Conservation (phyloP, 2,888 invertebrate species). For the Formica aserva region DNA sequence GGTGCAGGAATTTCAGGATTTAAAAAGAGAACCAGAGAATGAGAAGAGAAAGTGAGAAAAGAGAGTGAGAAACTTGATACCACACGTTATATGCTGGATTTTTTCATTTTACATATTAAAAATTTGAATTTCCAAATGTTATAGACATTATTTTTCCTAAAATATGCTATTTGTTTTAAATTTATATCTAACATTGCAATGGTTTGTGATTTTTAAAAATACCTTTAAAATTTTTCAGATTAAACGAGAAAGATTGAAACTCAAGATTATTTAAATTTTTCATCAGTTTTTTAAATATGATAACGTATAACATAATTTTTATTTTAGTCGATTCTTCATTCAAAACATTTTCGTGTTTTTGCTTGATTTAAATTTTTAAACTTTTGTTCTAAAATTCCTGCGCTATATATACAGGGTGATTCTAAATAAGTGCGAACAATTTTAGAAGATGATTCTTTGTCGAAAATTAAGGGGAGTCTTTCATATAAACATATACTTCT, state of each 20-base stretch:
- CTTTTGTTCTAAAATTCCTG: not conserved
- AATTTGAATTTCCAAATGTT: not conserved
- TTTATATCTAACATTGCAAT: not conserved
- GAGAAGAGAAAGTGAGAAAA: not conserved
- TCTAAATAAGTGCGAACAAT: too few species aligned
- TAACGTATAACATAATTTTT: not conserved
- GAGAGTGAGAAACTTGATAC: not conserved
- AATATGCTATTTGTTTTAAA: not conserved
- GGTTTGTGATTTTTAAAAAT: not conserved
- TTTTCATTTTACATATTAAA: not conserved
- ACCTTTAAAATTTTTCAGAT: not conserved
- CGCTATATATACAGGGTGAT: not conserved
- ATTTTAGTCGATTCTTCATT: not conserved
- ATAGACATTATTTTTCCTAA: not conserved
- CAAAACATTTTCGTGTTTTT: not conserved
- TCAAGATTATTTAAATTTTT: not conserved
- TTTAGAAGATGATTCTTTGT: too few species aligned
- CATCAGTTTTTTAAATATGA: not conserved
- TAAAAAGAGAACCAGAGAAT: not conserved
- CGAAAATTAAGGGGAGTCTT: too few species aligned
- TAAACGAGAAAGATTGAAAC: not conserved
- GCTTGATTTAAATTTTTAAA: not conserved
- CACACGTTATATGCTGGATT: not conserved
- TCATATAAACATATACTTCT: too few species aligned
- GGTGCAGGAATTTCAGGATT: slow-evolving; percentile 9